Conservation (phyloP, 2,113 vertebrate species). For the Philantomba maxwellii region DNA sequence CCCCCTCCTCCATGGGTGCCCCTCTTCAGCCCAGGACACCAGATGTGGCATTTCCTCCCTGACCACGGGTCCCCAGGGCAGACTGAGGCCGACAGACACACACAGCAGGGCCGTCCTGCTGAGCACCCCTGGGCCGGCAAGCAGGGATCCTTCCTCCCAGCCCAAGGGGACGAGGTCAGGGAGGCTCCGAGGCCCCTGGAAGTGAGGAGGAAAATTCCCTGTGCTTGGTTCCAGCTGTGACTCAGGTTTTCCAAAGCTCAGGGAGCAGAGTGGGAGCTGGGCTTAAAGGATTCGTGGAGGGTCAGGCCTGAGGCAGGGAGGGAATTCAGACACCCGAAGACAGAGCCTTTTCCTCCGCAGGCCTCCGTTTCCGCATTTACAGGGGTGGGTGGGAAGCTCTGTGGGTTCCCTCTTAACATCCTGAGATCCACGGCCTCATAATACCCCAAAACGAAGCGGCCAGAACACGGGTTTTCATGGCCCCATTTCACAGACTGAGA, state of each 20-base stretch:
- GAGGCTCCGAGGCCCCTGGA: neutral
- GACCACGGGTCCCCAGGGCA: neutral
- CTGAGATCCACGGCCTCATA: neutral
- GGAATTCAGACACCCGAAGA: neutral
- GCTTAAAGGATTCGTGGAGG: neutral
- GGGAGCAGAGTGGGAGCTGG: neutral
- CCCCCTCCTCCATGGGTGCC: neutral
- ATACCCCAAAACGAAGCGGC: fast-evolving
- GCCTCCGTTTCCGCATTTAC: neutral
- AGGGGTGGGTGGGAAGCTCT: neutral
- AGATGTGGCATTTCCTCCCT: neutral
- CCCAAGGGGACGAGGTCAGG: neutral
- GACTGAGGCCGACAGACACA: neutral
- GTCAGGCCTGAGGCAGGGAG: neutral
- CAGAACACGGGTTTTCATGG: fast-evolving
- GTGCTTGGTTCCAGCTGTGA: neutral
- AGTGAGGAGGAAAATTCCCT: neutral
- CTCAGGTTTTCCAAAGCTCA: constrained; percentile 45
- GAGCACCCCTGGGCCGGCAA: fast-evolving
- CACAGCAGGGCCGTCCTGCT: neutral
- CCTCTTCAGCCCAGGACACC: neutral
- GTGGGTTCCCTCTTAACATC: neutral
- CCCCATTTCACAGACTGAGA: constrained; percentile 1
- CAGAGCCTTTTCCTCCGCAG: neutral
- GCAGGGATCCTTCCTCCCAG: neutral